Percentiles rank a stretch among this genome's conserved stretches.
phyloP scores from a whole-genome alignment of 2,113 vertebrate genomes.

The Zosterops borbonicus region DNA sequence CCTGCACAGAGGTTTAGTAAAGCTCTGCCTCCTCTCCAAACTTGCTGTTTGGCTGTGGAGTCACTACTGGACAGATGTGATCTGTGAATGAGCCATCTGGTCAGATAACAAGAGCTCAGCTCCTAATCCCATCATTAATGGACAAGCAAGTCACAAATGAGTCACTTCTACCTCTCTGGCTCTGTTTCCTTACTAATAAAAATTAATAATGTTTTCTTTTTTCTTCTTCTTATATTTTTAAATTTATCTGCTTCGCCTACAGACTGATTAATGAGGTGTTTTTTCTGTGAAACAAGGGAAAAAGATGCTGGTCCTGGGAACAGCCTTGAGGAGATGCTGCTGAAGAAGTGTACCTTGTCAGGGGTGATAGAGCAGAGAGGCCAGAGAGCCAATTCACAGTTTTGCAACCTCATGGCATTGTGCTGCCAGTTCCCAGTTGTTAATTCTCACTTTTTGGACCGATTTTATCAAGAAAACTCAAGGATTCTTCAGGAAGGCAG shows the following conservation, averaged over 20 bases:
- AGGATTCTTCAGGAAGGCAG: not conserved
- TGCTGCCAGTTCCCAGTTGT: not conserved
- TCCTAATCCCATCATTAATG: slow-evolving; percentile 34
- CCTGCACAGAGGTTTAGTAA: not conserved
- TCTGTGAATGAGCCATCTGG: slow-evolving; percentile 16
- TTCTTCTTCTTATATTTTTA: not conserved
- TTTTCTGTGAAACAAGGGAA: not conserved
- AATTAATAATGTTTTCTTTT: not conserved
- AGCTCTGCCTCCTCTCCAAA: not conserved
- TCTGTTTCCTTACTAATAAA: not conserved
- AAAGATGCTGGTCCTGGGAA: not conserved
- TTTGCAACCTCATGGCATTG: not conserved
- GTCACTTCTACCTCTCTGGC: slow-evolving; percentile 40
- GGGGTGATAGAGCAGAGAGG: not conserved
- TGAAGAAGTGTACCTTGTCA: not conserved
- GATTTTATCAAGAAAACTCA: not conserved
- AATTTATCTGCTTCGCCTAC: not conserved
- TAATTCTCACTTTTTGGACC: not conserved
- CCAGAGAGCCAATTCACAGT: not conserved
- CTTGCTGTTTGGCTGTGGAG: not conserved
- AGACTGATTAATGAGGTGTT: slow-evolving; percentile 28
- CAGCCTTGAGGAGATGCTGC: not conserved
- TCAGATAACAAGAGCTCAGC: slow-evolving; percentile 18
- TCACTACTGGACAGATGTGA: not conserved
- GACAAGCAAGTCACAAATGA: not conserved